Evolutionary conservation across 2,888 invertebrate genomes (phyloP), one percentile per base, ranked within the genome.

Genomic region (Marronus borbonicus): DNA sequence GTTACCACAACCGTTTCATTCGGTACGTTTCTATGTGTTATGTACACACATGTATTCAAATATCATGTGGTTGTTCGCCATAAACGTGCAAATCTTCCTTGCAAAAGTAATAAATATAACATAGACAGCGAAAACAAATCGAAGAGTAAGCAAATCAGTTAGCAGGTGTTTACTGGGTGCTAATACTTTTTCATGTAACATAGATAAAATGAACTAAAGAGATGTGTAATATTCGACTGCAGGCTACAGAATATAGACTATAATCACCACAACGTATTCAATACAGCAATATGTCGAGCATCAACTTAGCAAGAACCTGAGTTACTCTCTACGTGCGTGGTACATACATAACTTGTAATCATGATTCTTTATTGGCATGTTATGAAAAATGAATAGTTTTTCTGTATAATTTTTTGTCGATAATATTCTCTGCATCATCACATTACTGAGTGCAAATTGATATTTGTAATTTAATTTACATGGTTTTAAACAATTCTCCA

Each of bases 91-190:
- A 74, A 74, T 74, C 72, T 60, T 74, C 39, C 60, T 62, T 60
- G 72, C 49, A 74, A 81, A 20, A 64, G 82, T 81, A 84, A 84
- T 84, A 84, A 84, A 84, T 84, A 84, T 80, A 81, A 76, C 77
- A 80, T 80, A 80, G 83, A 83, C 84, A 83, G 84, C 78, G 82
- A 83, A 83, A 84, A 84, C 84, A 84, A 84, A 84, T 84, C 83
- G 83, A 84, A 82, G 83, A 83, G 84, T 83, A 84, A 83, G 83
- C 82, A 84, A 84, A 83, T 84, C 83, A 83, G 84, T 84, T 84
- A 84, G 84, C 84, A 84, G 84, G 84, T 84, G 84, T 83, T 84
- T 84, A 81, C 78, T 20, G 58, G 58, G 52, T 44, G 44, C 10
- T 20, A 24, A 24, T 24, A 24, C 24, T 24, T 24, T 24, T 24